These are phyloP conservation scores for Alcedo quadribrachys DNA, from an alignment of 2,797 vertebrate species.

Conservation along the genomic window DNA sequence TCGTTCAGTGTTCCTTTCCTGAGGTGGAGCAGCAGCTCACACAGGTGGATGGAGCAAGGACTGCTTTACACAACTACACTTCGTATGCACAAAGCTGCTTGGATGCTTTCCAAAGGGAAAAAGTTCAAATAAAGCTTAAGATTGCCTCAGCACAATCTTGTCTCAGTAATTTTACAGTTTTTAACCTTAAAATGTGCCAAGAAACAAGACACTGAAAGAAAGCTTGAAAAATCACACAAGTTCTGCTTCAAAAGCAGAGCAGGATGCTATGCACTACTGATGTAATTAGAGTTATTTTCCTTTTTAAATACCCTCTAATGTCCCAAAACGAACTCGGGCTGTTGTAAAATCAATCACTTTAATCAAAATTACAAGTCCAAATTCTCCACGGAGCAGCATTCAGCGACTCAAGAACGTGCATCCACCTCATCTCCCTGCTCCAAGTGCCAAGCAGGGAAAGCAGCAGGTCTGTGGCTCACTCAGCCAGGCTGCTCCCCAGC, in stretches of 20 bases:
- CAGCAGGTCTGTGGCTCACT: accelerated
- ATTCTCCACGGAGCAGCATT: background rate
- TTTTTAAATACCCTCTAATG: conserved; percentile 68
- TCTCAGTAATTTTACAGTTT: background rate
- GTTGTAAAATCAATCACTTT: conserved; percentile 66
- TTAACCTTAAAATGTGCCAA: background rate
- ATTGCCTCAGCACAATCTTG: background rate
- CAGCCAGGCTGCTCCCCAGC: background rate
- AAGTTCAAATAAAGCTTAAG: background rate
- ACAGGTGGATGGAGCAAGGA: background rate
- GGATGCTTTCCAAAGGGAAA: background rate
- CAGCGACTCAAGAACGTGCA: conserved; percentile 24
- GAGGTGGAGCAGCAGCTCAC: background rate
- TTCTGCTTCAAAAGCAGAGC: conserved; percentile 18
- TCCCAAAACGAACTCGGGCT: conserved; percentile 51
- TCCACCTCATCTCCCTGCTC: background rate
- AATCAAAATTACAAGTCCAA: conserved; percentile 63
- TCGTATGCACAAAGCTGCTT: background rate
- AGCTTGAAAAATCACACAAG: background rate
- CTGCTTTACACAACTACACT: background rate
- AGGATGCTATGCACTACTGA: background rate
- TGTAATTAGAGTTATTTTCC: conserved; percentile 68
- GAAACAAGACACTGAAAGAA: background rate
- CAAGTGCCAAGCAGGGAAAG: background rate
- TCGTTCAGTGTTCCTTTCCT: background rate